Base-by-base conservation (phyloP, 2,113 vertebrate genomes). In the Nibea coibor region DNA sequence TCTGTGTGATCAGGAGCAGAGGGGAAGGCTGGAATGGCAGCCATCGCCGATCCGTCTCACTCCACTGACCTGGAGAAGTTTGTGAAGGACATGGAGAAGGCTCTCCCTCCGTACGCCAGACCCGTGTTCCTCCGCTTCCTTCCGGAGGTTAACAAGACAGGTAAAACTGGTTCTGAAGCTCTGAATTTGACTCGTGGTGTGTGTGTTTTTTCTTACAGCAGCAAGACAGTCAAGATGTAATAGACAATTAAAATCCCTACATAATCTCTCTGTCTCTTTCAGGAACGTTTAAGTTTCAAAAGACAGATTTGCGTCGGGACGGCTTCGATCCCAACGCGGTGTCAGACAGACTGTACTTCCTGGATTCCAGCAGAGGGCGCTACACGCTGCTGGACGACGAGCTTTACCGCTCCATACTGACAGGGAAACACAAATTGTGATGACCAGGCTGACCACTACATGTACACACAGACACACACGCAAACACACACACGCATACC, bases 281-380 rank as follows among this genome's bases (percentile, higher is more conserved):
- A 99, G 98, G 97, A 84, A 99, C 98, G 26, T 99, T 96, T 88
- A 99, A 99, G 90, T 97, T 98, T 92, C 98, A 98, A 94, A 99
- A 99, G 94, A 93, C 87, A 7, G 97, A 98, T 2, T 89, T 99
- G 89, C 95, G 96, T 19, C 97, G 96, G 78, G 96, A 99, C 3
- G 95, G 96, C 68, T 99, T 98, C 3, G 87, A 98, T 83, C 97
- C 96, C 0, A 1, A 62, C 0, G 10, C 90, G 0, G 95, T 99
- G 85, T 96, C 96, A 24, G 98, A 98, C 92, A 95, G 87, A 65
- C 94, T 99, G 74, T 99, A 96, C 91, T 97, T 97, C 90, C 93
- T 99, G 95, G 96, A 99, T 72, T 90, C 95, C 88, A 96, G 93
- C 79, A 96, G 96, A 93, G 95, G 97, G 88, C 74, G 80, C 81